Conservation (phyloP, 1,140 invertebrate species). For the Dendrolimus punctatus region DNA sequence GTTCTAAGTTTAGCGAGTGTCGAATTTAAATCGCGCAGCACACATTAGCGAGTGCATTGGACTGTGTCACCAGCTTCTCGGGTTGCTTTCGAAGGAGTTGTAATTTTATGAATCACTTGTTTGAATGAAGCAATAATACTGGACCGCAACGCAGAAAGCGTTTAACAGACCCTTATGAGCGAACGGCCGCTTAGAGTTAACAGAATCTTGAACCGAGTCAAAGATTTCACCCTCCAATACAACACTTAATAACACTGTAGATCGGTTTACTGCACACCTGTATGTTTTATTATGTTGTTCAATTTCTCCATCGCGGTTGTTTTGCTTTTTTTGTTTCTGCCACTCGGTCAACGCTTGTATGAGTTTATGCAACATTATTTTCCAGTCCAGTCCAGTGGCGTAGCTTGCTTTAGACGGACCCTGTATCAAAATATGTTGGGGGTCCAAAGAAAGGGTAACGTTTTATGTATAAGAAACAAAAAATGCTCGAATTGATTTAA, state of each 20-base stretch:
- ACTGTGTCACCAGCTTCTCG: conserved; percentile 37
- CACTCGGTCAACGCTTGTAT: not conserved
- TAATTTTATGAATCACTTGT: conserved; percentile 69
- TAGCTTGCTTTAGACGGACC: too few species aligned
- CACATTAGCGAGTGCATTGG: conserved; percentile 35
- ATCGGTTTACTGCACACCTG: conserved; percentile 30
- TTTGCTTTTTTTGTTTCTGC: not conserved
- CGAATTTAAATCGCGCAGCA: conserved; percentile 14
- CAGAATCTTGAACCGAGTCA: conserved; percentile 14
- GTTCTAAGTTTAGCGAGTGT: conserved; percentile 7
- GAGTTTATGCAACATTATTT: not conserved
- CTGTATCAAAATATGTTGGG: too few species aligned
- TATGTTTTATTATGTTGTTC: conserved; percentile 10
- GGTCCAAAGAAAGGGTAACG: too few species aligned
- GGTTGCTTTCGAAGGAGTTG: conserved; percentile 38
- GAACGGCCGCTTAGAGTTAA: conserved; percentile 24
- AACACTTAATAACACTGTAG: conserved; percentile 42
- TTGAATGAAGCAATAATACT: conserved; percentile 61
- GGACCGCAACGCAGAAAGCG: conserved; percentile 34
- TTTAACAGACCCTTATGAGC: conserved; percentile 20
- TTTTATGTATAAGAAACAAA: too few species aligned
- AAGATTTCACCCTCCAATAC: conserved; percentile 42
- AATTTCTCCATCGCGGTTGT: not conserved
- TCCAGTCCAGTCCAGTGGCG: too few species aligned
- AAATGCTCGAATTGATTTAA: too few species aligned